These are phyloP conservation scores for Lutjanus erythropterus DNA, from an alignment of 2,113 vertebrate genomes.

Conservation along the genomic window DNA sequence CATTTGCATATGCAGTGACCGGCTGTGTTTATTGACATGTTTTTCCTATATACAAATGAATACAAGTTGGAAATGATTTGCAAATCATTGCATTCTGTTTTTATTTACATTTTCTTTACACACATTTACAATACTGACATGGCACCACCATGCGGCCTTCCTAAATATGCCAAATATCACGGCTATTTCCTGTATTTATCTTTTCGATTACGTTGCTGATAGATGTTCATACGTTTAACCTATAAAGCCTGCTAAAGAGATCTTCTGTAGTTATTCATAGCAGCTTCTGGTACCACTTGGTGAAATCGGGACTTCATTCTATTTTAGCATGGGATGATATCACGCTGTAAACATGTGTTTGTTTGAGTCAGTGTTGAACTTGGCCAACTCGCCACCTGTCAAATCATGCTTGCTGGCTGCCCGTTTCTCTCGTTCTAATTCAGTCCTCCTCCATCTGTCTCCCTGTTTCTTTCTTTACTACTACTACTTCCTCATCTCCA, in stretches of 20 bases:
- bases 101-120: no score
- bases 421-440: slow-evolving; percentile 30
- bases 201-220: background rate
- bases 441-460: slow-evolving; percentile 56
- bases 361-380: slow-evolving; percentile 42
- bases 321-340: background rate
- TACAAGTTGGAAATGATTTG: no score
- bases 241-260: background rate
- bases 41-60: no score
- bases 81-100: no score
- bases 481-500: slow-evolving; percentile 26
- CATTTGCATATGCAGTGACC: no score
- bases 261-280: background rate
- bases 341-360: slow-evolving; percentile 24
- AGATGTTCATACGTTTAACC: background rate
- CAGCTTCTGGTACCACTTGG: background rate
- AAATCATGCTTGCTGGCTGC: slow-evolving; percentile 12
- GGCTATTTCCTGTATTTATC: slow-evolving; percentile 7
- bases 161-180: background rate
- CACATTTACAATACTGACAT: background rate
- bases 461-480: slow-evolving; percentile 20
- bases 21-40: no score
- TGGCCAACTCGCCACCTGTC: slow-evolving; percentile 38
- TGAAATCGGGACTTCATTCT: background rate
- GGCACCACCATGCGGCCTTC: background rate